Evolutionary conservation across 2,113 vertebrate genomes (phyloP), one percentile per base, ranked within the genome.

Genomic region (Marmota monax): DNA sequence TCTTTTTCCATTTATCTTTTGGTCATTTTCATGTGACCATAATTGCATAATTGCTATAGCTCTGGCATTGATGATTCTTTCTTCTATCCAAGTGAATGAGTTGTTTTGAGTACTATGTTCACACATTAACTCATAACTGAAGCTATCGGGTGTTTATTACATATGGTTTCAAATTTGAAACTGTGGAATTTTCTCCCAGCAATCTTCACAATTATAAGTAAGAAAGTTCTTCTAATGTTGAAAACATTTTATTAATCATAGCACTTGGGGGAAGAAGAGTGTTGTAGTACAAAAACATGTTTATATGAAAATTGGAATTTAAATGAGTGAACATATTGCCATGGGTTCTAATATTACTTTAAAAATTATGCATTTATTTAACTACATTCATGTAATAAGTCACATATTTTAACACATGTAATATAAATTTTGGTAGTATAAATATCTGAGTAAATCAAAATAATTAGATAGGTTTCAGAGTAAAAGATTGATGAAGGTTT

Each of bases 331-430:
- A 73, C 67, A 2, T 20, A 53, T 74, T 76, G 73, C 22, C 9
- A 83, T 76, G 2, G 23, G 56, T 80, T 56, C 39, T 51, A 73
- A 82, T 10, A 34, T 20, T 13, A 91, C 18, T 61, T 67, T 34
- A 65, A 92, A 92, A 93, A 69, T 56, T 88, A 39, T 48, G 51
- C 22, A 85, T 90, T 29, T 29, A 63, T 42, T 82, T 91, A 84
- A 65, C 10, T 93, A 56, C 7, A 53, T 78, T 48, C 56, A 39
- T 79, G 7, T 83, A 85, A 82, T 70, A 74, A 6, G 1, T 70
- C 7, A 88, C 17, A 11, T 56, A 25, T 45, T 84, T 85, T 72
- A 84, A 88, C 37, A 58, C 1, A 78, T 3, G 10, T 25, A 92
- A 67, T 83, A 45, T 61, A 32, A 42, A 18, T 48, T 88, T 39